Evolutionary conservation across 2,113 vertebrate genomes (phyloP).

Genomic region (Megaleporinus macrocephalus): DNA sequence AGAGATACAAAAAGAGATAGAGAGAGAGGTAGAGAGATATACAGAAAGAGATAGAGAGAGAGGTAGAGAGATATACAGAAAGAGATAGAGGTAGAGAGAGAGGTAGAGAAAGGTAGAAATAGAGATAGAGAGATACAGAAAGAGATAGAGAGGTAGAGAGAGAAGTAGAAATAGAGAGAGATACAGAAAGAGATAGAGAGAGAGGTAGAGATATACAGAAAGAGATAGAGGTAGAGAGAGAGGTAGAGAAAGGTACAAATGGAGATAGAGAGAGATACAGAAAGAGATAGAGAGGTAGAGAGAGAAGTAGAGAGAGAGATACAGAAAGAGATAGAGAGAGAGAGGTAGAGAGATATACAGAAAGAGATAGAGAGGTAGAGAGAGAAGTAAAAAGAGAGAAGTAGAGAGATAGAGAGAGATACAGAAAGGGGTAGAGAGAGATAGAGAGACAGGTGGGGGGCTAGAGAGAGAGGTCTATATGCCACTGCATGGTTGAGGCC

Average conservation of each 20-base stretch:
- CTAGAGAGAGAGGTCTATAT: constrained; percentile 20
- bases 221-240: constrained; percentile 1
- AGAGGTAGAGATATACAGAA: neutral
- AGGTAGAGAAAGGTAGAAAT: neutral
- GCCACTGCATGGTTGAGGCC: constrained; percentile 52
- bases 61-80: neutral
- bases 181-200: too few species aligned
- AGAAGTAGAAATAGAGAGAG: neutral
- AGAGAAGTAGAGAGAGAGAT: too few species aligned
- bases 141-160: neutral
- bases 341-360: neutral
- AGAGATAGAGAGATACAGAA: neutral
- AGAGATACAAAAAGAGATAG: too few species aligned
- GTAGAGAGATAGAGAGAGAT: neutral
- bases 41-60: neutral
- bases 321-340: neutral
- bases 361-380: neutral
- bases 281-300: neutral
- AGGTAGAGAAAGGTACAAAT: neutral
- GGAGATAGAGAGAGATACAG: neutral
- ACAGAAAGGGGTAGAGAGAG: neutral
- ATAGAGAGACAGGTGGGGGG: neutral
- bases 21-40: too few species aligned
- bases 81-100: neutral
- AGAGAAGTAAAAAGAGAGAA: neutral